Conservation (phyloP, 23 tunicate genomes). For the Halocynthia aurantium region DNA sequence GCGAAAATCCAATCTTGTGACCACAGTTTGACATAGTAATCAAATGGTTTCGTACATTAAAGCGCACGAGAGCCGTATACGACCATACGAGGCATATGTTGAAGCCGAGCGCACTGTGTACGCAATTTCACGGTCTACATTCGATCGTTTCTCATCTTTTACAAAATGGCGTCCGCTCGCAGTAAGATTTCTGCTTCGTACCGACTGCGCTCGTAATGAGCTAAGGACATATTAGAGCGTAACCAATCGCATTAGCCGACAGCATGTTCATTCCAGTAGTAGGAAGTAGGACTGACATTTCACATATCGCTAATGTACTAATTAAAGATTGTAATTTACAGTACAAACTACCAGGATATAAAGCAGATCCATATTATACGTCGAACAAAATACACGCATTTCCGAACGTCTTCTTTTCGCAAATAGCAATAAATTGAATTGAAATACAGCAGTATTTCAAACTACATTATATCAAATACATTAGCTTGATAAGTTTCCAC, state of each 20-base stretch:
- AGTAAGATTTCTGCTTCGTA: not conserved
- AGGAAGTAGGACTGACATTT: not conserved
- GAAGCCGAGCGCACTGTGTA: conserved; percentile 16
- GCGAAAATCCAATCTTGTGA: too few species aligned
- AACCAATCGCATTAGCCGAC: conserved; percentile 24
- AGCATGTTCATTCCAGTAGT: conserved; percentile 3
- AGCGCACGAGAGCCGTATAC: not conserved
- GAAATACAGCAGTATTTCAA: too few species aligned
- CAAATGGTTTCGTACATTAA: not conserved
- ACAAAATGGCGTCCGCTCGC: conserved; percentile 20
- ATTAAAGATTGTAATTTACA: too few species aligned
- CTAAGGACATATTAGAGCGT: conserved; percentile 17
- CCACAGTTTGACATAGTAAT: too few species aligned
- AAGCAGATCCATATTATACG: too few species aligned
- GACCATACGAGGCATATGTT: conserved; percentile 22
- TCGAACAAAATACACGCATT: too few species aligned
- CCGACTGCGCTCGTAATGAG: not conserved
- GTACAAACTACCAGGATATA: too few species aligned
- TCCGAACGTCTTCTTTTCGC: too few species aligned
- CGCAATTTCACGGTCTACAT: conserved; percentile 13
- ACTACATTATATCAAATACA: too few species aligned
- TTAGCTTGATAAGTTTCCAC: too few species aligned
- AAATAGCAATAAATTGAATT: too few species aligned
- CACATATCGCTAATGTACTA: too few species aligned
- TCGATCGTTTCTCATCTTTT: conserved; percentile 1